A percentile compares a stretch with the other conserved stretches of the same genome.
These are phyloP conservation scores for Cepphus grylle DNA, from an alignment of 2,113 vertebrate genomes.

Conservation along the genomic window DNA sequence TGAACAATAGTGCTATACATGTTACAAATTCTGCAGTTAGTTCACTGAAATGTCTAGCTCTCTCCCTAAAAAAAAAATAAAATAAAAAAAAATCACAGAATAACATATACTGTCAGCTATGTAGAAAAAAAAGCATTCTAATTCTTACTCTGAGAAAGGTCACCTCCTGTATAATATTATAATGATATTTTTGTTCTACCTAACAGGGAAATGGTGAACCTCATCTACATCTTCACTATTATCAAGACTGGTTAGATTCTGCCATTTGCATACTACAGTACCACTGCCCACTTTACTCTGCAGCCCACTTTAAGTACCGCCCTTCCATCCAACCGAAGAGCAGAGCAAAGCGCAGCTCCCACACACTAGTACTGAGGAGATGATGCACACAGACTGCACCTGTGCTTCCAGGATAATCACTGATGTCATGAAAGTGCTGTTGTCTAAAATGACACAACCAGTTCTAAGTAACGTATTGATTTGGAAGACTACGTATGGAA, in stretches of 20 bases:
- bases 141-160: not conserved
- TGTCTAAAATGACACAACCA: not conserved
- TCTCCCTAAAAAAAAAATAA: not conserved
- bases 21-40: not conserved
- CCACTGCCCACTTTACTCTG: not conserved
- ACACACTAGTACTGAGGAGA: not conserved
- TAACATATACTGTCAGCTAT: not conserved
- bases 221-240: not conserved
- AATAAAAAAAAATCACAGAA: not conserved
- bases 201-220: not conserved
- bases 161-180: not conserved
- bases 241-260: not conserved
- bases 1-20: not conserved
- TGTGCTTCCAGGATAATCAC: not conserved
- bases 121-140: not conserved
- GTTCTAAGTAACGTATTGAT: not conserved
- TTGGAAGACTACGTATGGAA: not conserved
- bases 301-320: not conserved
- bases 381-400: not conserved
- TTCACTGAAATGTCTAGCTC: not conserved
- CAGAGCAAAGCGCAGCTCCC: not conserved
- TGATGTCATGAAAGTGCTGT: not conserved
- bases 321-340: not conserved
- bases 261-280: not conserved
- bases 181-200: not conserved